A percentile compares a stretch with the other conserved stretches of the same genome.
phyloP scores from a whole-genome alignment of 2,888 invertebrate species.

The Scaptomyza flava region DNA sequence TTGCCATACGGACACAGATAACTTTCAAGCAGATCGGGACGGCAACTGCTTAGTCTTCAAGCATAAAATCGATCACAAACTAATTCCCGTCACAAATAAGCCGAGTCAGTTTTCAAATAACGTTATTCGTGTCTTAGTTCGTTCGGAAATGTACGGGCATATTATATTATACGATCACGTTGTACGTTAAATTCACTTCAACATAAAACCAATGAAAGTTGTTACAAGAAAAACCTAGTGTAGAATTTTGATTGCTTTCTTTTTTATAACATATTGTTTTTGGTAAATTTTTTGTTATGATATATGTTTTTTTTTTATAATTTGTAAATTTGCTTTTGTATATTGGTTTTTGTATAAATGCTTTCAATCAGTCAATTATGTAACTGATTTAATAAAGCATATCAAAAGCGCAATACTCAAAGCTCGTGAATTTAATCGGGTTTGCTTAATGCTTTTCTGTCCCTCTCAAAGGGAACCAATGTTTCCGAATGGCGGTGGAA shows the following conservation, averaged over 20 bases:
- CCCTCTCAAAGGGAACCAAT: too few relatives aligned
- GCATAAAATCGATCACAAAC: slow-evolving; percentile 43
- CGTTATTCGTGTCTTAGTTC: slow-evolving; percentile 22
- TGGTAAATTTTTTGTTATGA: too few relatives aligned
- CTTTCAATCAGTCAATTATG: too few relatives aligned
- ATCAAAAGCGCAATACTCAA: too few relatives aligned
- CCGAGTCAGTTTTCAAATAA: slow-evolving; percentile 6
- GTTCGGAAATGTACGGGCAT: slow-evolving; percentile 22
- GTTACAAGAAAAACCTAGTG: too few relatives aligned
- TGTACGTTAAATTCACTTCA: slow-evolving; percentile 6
- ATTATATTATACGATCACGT: slow-evolving; percentile 45
- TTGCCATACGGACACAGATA: slow-evolving; percentile 21
- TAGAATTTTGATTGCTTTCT: not conserved
- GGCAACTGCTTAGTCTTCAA: slow-evolving; percentile 25
- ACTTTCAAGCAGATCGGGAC: slow-evolving; percentile 8
- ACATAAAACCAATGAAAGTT: not conserved
- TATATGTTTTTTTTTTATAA: too few relatives aligned
- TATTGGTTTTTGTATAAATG: too few relatives aligned
- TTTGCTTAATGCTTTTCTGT: too few relatives aligned
- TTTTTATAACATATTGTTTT: too few relatives aligned
- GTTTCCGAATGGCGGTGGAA: too few relatives aligned
- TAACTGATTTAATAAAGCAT: not conserved
- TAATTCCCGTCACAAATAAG: slow-evolving; percentile 24
- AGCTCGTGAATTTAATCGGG: too few relatives aligned
- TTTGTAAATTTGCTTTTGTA: too few relatives aligned